Percentiles rank a stretch among this genome's conserved stretches.
These are phyloP conservation scores for Oostethus manadensis DNA, from an alignment of 2,113 vertebrate genomes.

Conservation along the genomic window DNA sequence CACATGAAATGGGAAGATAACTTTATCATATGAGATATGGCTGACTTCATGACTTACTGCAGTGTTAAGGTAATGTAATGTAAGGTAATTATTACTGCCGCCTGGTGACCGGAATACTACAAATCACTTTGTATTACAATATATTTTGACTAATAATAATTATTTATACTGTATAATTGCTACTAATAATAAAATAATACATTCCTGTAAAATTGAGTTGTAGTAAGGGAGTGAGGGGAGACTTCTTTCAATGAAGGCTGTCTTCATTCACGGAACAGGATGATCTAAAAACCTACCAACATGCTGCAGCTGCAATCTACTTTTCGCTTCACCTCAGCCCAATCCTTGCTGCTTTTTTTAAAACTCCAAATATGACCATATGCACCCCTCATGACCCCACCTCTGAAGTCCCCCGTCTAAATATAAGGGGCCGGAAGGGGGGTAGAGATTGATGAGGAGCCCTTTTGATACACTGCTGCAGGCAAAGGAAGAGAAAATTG, in stretches of 20 bases:
- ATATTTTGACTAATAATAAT: too few species aligned
- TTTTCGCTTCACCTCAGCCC: background rate
- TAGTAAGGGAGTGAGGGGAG: too few species aligned
- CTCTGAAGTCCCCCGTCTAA: constrained; percentile 35
- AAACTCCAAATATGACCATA: constrained; percentile 10
- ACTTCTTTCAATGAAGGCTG: background rate
- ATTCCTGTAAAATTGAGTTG: too few species aligned
- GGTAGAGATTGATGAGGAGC: constrained; percentile 53
- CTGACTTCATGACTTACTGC: too few species aligned
- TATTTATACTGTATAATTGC: too few species aligned
- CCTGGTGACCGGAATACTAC: too few species aligned
- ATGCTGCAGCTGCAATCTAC: background rate
- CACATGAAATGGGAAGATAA: too few species aligned
- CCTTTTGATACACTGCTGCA: constrained; percentile 63
- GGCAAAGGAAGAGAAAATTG: constrained; percentile 62
- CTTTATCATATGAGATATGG: too few species aligned
- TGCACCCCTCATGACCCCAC: constrained; percentile 1
- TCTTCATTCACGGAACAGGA: background rate
- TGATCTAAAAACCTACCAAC: background rate
- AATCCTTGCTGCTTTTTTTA: constrained; percentile 22
- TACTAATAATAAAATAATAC: too few species aligned
- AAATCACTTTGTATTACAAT: too few species aligned
- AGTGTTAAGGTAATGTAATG: too few species aligned
- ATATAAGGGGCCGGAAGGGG: constrained; percentile 27
- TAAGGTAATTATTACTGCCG: too few species aligned